Base-by-base conservation (phyloP, 2,888 invertebrate genomes). In the Ypsolopha scabrella region DNA sequence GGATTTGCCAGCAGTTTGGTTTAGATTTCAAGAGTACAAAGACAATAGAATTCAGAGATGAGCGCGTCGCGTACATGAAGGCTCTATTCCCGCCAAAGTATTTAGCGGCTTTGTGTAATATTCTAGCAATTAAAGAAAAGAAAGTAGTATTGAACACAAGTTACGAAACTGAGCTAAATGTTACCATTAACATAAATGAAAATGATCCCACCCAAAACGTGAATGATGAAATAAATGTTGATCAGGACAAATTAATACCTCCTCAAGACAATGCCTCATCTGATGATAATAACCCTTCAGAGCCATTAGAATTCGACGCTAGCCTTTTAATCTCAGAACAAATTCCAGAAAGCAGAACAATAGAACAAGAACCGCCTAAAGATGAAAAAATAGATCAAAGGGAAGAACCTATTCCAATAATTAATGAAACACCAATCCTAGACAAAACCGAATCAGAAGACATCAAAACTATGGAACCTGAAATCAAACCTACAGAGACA, bases 41-140 rank as follows among this genome's bases (percentile, higher is more conserved):
- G 64, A 81, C 80, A 58, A 77, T 83, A 62, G 81, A 82, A 61
- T 86, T 82, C 62, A 75, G 76, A 67, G 75, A 80, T 50, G 79
- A 82, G 57, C 80, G 87, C 48, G 83, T 81, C 55, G 88, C 89
- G 57, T 90, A 91, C 63, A 83, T 90, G 56, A 87, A 90, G 41
- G 87, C 90, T 59, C 85, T 92, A 58, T 89, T 93, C 60, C 87
- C 91, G 9, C 76, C 88, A 35, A 90, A 90, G 63, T 92, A 93
- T 71, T 78, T 94, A 58, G 91, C 92, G 14, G 94, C 94, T 24
- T 79, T 95, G 58, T 95, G 95, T 74, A 94, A 94, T 73, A 87
- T 92, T 38, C 70, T 94, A 53, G 92, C 92, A 39, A 88, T 91
- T 55, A 85, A 88, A 57, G 90, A 92, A 60, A 89, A 89, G 60